Evolutionary conservation across 2,888 invertebrate genomes (phyloP), one percentile per base, ranked within the genome.

Genomic region (Ectemnius continuus): DNA sequence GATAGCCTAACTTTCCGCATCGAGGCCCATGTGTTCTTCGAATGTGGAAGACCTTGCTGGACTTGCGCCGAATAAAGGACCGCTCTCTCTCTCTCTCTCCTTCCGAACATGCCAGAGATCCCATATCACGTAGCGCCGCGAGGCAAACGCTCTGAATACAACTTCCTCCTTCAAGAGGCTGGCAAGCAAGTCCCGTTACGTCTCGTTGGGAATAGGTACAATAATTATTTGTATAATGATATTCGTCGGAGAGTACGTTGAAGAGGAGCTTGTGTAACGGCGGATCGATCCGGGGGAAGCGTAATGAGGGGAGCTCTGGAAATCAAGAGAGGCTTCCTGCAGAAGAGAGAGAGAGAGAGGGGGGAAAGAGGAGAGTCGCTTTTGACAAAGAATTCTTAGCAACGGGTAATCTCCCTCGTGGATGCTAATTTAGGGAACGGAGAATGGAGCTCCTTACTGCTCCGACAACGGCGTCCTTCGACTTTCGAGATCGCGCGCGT

Each of bases 381-480:
- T 63, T 74, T 73, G 68, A 46, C 76, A 73, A 76, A 75, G 70
- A 81, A 76, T 79, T 70, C 61, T 73, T 60, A 62, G 69, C 79
- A 62, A 72, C 60, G 69, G 63, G 70, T 69, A 81, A 72, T 74
- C 70, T 60, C 28, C 70, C 67, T 46, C 67, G 67, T 74, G 66
- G 68, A 81, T 73, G 70, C 67, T 76, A 78, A 78, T 78, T 78
- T 70, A 36, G 59, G 56, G 28, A 60, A 46, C 56, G 68, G 8
- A 28, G 57, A 52, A 59, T 45, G 61, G 52, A 58, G 26, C 46
- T 28, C 18, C 46, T n/a, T 66, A 36, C 28, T 36, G 26, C 36
- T 56, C 46, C 61, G 14, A 36, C 28, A 36, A 36, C 28, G 28
- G 48, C 16, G 16, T 62, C 61, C 67, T 64, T 70, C 67, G 16